Evolutionary conservation across 2,888 invertebrate genomes (phyloP), one percentile per base, ranked within the genome.

Genomic region (Acanthopleura granulata): DNA sequence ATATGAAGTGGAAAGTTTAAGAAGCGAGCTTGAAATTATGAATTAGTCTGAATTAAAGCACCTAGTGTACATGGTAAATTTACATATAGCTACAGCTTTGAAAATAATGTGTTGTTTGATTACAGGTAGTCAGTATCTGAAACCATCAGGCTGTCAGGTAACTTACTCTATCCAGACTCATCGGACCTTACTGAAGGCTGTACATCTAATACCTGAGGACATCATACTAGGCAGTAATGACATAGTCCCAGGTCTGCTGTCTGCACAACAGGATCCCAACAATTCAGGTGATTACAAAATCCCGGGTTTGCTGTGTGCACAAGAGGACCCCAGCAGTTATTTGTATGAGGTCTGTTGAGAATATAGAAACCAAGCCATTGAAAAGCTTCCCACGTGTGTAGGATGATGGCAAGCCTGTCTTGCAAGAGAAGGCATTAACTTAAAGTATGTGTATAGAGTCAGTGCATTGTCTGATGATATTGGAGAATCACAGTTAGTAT

Each of bases 151-250:
- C 11, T 87, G 88, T 77, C 73, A 82, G 57, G 62, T 88, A 69
- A 80, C 81, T n/a, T 87, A 80, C 78, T 81, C 84, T 18, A 71
- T 89, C 0, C 82, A 83, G 40, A 86, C 86, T 29, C 89, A 89
- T 78, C 84, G 84, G 62, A 78, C 83, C 51, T 81, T 90, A 81
- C 80, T 81, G 73, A 82, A 82, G 51, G 83, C 86, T 16, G 76
- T 84, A 50, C 84, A 87, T 69, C 83, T 89, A 16, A 72, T 90
- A 22, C 89, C 89, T 51, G 89, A 90, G 76, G 89, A 90, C 75
- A 83, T 85, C 12, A 79, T 90, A 22, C 82, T 89, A 9, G 88
- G 89, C 6, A 77, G 78, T 22, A 84, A 85, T 74, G 89, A 89
- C 74, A 75, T 84, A 66, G 84, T 90, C n/a, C 90, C 90, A 15